Evolutionary conservation across 2,888 invertebrate species (phyloP), one percentile per base, ranked within the genome.

Genomic region (Leucophora obtusa): DNA sequence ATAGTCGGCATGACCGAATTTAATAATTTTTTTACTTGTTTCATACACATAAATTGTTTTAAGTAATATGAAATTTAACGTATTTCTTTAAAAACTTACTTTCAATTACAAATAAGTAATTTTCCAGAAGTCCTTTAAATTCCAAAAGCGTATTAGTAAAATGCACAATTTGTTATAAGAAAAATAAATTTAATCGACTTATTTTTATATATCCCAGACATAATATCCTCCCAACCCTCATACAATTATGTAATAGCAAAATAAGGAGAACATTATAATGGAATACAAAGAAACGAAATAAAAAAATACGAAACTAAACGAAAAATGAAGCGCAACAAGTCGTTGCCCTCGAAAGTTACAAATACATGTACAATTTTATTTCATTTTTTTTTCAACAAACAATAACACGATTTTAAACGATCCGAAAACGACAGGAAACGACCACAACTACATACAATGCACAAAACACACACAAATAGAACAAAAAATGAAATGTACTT

Each of bases 281-380:
- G 18, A 66, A 15, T 33, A 50, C 47, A 50, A 54, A 43, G 8
- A 24, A 14, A 11, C 10, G 18, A 17, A 47, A 47, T 24, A 51
- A 59, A 24, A 70, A 10, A n/a, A 47, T 21, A 51, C 18, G 59
- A 35, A 18, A 33, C 33, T 76, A 33, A 71, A 66, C 56, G 51
- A 72, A 62, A 77, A 43, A 54, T 74, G 73, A 83, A 79, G 82
- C 82, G 83, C 84, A 84, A 84, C 84, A 84, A 84, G 84, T 84
- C 84, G 84, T 84, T 84, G 84, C 82, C 83, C 84, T 83, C 83
- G 78, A 83, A 84, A 82, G 51, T 77, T 69, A 56, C 75, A 72
- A 66, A 74, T 77, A 69, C 69, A 58, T 59, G 14, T 10, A 59
- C 15, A 77, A 24, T 59, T 50, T 62, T 24, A 43, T 17, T 71